Conservation (phyloP, 1,140 invertebrate genomes). For the Elymnias hypermnestra region DNA sequence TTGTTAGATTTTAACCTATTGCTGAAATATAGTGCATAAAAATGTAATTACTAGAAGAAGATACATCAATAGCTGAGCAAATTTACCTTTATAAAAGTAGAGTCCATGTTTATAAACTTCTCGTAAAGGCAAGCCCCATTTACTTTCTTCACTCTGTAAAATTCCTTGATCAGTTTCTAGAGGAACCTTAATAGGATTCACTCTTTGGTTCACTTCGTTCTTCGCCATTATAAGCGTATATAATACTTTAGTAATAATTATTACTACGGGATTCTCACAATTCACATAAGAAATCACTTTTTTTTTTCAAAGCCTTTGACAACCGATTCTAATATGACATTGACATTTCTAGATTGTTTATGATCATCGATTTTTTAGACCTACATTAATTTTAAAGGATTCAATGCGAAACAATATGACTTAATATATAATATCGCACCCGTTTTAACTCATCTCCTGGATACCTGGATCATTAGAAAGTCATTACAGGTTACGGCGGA, state of each 20-base stretch:
- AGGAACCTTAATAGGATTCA: conserved; percentile 62
- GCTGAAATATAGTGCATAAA: too few relatives aligned
- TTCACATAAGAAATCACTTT: too few relatives aligned
- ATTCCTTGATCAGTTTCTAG: conserved; percentile 72
- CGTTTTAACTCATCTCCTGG: too few relatives aligned
- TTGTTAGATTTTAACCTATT: too few relatives aligned
- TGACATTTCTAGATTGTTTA: background rate
- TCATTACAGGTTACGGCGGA: too few relatives aligned
- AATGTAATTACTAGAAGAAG: too few relatives aligned
- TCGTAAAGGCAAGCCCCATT: conserved; percentile 83
- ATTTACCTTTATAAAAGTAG: conserved; percentile 91
- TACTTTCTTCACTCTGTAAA: conserved; percentile 65
- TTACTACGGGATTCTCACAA: too few relatives aligned
- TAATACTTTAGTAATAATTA: conserved; percentile 6
- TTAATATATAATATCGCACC: too few relatives aligned
- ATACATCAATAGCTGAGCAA: background rate
- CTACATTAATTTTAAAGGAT: background rate
- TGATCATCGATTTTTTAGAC: background rate
- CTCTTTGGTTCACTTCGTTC: conserved; percentile 37
- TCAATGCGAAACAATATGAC: background rate
- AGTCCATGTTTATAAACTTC: conserved; percentile 92
- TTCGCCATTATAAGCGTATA: conserved; percentile 11
- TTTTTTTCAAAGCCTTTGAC: too few relatives aligned
- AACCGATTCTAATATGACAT: background rate
- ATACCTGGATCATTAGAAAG: too few relatives aligned